Evolutionary conservation across 2,113 vertebrate species (phyloP).

Genomic region (Rhineura floridana): DNA sequence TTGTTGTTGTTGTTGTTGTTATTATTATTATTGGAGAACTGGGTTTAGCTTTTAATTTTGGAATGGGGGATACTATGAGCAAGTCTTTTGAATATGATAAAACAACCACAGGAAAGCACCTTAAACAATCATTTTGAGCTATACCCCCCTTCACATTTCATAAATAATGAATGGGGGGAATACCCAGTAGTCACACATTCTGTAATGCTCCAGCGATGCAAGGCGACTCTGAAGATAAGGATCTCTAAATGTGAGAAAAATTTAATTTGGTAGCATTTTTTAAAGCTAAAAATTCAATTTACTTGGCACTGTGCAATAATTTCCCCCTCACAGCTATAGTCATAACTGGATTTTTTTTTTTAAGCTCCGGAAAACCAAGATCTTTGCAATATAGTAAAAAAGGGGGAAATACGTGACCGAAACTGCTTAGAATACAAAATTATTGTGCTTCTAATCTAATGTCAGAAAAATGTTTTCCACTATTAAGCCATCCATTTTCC

Average conservation of each 20-base stretch:
- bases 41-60: conserved; percentile 67
- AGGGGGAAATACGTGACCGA: conserved; percentile 36
- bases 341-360: conserved; percentile 72
- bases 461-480: conserved; percentile 10
- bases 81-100: conserved; percentile 66
- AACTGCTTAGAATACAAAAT: conserved; percentile 66
- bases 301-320: conserved; percentile 60
- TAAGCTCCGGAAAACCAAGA: conserved; percentile 54
- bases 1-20: too few relatives aligned
- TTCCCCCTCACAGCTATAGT: conserved; percentile 54
- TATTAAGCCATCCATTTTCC: neutral
- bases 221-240: conserved; percentile 61
- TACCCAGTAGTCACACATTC: conserved; percentile 52
- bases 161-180: conserved; percentile 74
- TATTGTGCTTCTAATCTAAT: conserved; percentile 31
- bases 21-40: neutral
- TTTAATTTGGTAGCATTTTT: conserved; percentile 57
- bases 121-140: conserved; percentile 72
- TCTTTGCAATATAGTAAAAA: conserved; percentile 66
- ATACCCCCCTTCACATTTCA: conserved; percentile 57
- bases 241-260: conserved; percentile 61
- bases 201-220: conserved; percentile 67
- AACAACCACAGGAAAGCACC: conserved; percentile 63
- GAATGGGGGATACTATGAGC: conserved; percentile 55
- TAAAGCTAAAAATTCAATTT: conserved; percentile 65